Percentiles rank a stretch among this genome's conserved stretches.
Conservation (phyloP, 2,888 invertebrate species). For the Charanyca ferruginea region DNA sequence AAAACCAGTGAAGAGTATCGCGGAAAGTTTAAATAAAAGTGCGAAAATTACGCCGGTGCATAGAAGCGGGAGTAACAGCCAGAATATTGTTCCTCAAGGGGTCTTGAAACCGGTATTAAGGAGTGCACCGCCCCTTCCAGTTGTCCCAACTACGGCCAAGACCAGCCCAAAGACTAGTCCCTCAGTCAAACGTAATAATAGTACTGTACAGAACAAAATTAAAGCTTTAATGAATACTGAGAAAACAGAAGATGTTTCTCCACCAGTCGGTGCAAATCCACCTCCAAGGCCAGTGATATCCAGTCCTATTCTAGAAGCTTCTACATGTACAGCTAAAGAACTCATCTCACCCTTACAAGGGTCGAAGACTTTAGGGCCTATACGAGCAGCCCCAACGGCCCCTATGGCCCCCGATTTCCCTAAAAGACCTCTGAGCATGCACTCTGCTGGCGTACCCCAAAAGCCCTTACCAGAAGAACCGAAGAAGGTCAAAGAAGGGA, state of each 20-base stretch:
- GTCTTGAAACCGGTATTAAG: conserved; percentile 87
- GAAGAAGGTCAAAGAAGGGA: conserved; percentile 91
- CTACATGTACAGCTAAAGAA: conserved; percentile 95
- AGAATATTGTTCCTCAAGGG: conserved; percentile 79
- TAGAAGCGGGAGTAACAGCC: conserved; percentile 83
- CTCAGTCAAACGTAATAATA: conserved; percentile 83
- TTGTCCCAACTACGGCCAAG: conserved; percentile 85
- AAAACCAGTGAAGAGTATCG: conserved; percentile 54
- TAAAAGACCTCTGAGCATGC: conserved; percentile 89
- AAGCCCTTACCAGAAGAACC: conserved; percentile 89
- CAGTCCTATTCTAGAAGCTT: conserved; percentile 95
- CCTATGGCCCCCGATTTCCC: conserved; percentile 84
- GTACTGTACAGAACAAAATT: conserved; percentile 84
- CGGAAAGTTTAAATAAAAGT: conserved; percentile 79
- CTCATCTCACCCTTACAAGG: conserved; percentile 92
- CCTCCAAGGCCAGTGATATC: conserved; percentile 95
- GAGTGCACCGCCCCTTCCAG: conserved; percentile 92
- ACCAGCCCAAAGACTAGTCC: conserved; percentile 82
- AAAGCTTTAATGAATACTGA: conserved; percentile 85
- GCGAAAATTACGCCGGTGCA: conserved; percentile 91
- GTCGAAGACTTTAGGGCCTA: conserved; percentile 91
- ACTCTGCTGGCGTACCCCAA: conserved; percentile 80
- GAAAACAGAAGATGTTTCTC: conserved; percentile 81
- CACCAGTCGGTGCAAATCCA: conserved; percentile 88
- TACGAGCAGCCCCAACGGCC: conserved; percentile 91